Evolutionary conservation across 2,113 vertebrate species (phyloP).

Genomic region (Corythornis vintsioides): DNA sequence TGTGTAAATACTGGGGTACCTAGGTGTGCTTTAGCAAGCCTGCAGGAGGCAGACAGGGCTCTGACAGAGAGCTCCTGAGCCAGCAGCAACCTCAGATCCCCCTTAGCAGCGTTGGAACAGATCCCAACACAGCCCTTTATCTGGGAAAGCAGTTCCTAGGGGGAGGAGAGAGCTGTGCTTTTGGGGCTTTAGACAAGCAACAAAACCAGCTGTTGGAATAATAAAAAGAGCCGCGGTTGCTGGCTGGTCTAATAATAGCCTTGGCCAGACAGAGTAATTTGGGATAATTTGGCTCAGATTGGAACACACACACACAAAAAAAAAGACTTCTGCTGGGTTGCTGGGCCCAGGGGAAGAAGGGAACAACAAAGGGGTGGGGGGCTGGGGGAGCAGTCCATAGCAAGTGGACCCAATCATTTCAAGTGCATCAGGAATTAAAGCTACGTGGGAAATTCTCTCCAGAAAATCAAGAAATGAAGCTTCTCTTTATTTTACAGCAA

Average conservation of each 20-base stretch:
- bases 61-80: not conserved
- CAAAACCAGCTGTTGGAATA: constrained; percentile 57
- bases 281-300: not conserved
- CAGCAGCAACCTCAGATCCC: not conserved
- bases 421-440: not conserved
- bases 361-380: not conserved
- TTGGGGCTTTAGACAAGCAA: not conserved
- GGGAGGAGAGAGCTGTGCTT: not conserved
- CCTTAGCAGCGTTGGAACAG: not conserved
- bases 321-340: not conserved
- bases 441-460: not conserved
- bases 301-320: not conserved
- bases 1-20: not conserved
- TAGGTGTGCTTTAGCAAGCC: not conserved
- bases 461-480: not conserved
- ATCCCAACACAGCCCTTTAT: not conserved
- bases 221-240: constrained; percentile 20
- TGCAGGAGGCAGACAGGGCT: not conserved
- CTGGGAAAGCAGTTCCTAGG: not conserved
- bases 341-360: not conserved
- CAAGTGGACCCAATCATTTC: not conserved
- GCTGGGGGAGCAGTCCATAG: not conserved
- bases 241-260: constrained; percentile 45
- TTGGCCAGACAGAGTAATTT: constrained; percentile 41
- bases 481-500: not conserved